These are phyloP conservation scores for Hymenopus coronatus DNA, from an alignment of 2,888 invertebrate genomes.

Conservation along the genomic window DNA sequence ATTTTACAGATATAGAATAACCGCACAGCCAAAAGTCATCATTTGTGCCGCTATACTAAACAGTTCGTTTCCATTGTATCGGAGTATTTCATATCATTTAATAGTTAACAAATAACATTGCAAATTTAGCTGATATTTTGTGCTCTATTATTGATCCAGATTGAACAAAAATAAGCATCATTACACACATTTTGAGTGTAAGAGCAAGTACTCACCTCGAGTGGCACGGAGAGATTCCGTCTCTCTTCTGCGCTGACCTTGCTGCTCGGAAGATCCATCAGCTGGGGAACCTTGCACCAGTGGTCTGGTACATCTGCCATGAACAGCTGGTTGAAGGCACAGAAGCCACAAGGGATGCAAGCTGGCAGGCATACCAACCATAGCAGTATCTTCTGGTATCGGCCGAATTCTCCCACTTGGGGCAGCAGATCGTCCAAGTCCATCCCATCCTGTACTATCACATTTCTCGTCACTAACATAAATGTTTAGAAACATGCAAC, in stretches of 20 bases:
- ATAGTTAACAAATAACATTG: no score
- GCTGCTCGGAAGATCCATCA: constrained; percentile 51
- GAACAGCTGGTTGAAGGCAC: constrained; percentile 90
- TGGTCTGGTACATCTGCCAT: constrained; percentile 85
- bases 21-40: no score
- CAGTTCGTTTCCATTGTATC: no score
- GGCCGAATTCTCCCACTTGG: constrained; percentile 84
- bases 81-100: no score
- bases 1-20: no score
- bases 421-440: constrained; percentile 84
- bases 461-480: background rate
- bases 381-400: constrained; percentile 79
- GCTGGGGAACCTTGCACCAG: constrained; percentile 75
- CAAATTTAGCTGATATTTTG: no score
- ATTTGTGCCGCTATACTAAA: no score
- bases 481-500: no score
- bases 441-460: constrained; percentile 51
- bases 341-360: constrained; percentile 86
- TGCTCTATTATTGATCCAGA: no score
- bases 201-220: constrained; percentile 11
- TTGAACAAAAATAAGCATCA: no score
- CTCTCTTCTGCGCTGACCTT: constrained; percentile 49
- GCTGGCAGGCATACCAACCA: constrained; percentile 87
- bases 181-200: no score
- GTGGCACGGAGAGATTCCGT: constrained; percentile 53